These are phyloP conservation scores for Thamnophis elegans DNA, from an alignment of 2,797 vertebrate species.

Conservation along the genomic window DNA sequence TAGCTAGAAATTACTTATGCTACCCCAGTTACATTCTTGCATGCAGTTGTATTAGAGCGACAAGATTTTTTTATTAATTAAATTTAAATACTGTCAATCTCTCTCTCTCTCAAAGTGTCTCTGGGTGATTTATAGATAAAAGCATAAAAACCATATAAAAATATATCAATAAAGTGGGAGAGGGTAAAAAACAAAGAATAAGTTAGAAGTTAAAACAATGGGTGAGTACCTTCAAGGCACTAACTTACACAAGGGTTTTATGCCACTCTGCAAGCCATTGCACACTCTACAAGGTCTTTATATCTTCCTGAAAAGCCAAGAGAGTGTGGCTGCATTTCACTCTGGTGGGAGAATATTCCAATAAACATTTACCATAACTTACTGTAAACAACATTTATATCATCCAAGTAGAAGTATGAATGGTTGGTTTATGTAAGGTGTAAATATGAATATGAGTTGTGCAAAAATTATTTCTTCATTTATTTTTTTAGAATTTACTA, in stretches of 20 bases:
- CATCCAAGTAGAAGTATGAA: not conserved
- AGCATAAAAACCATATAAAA: not conserved
- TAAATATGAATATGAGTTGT: not conserved
- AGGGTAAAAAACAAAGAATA: not conserved
- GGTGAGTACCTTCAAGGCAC: not conserved
- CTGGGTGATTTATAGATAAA: not conserved
- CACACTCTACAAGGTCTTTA: not conserved
- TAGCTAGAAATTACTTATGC: not conserved
- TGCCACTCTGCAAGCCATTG: not conserved
- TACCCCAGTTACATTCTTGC: not conserved
- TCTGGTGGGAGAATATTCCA: not conserved
- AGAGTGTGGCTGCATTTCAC: not conserved
- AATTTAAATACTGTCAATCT: not conserved
- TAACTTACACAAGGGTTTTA: not conserved
- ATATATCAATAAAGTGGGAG: not conserved
- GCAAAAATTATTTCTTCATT: not conserved
- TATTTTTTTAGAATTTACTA: not conserved
- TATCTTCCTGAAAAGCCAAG: not conserved
- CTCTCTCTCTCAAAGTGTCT: not conserved
- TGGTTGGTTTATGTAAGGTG: not conserved
- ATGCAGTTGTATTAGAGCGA: not conserved
- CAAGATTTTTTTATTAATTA: not conserved
- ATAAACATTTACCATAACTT: not conserved
- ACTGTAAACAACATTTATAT: not conserved
- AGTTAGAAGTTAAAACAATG: not conserved